Percentiles rank a stretch among this genome's conserved stretches.
These are phyloP conservation scores for Agapornis roseicollis DNA, from an alignment of 2,113 vertebrate genomes.

Conservation along the genomic window DNA sequence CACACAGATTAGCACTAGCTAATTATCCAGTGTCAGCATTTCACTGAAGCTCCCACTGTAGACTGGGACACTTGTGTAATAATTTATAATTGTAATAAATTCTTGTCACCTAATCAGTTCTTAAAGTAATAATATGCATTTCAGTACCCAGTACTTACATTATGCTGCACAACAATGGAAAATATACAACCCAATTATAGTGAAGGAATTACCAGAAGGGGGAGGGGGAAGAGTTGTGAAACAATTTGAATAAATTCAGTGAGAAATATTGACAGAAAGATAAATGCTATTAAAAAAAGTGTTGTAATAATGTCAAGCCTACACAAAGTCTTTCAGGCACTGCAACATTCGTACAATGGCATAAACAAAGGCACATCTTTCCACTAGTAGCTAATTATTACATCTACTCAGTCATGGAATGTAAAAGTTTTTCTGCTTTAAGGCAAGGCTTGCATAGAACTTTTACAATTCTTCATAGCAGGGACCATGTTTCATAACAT, in stretches of 20 bases:
- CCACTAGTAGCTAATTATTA: background rate
- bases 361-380: background rate
- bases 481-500: background rate
- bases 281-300: background rate
- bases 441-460: background rate
- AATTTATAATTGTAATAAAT: constrained; percentile 47
- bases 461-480: background rate
- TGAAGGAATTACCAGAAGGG: background rate
- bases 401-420: background rate
- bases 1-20: constrained; percentile 1
- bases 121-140: background rate
- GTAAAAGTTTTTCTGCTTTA: background rate
- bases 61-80: background rate
- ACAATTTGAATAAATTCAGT: background rate
- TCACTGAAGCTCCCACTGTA: background rate
- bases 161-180: background rate
- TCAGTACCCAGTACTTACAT: background rate
- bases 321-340: background rate
- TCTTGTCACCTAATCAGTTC: constrained; percentile 4
- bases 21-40: constrained; percentile 21
- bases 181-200: background rate
- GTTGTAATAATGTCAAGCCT: background rate
- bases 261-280: background rate
- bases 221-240: background rate
- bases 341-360: background rate